These are phyloP conservation scores for Thymelicus acteon DNA, from an alignment of 2,888 invertebrate species.

Conservation along the genomic window DNA sequence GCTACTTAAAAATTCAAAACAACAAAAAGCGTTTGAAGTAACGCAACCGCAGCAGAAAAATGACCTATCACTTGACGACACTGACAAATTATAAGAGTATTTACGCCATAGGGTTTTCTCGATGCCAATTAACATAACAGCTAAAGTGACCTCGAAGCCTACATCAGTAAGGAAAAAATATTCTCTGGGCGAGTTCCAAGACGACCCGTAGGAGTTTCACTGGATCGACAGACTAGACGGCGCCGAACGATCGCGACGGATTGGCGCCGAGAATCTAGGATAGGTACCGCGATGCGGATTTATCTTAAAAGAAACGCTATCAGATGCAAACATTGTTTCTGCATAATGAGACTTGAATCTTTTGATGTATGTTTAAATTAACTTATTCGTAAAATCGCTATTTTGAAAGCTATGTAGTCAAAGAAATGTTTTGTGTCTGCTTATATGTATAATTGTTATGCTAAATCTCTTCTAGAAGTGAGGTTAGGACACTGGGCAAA, in stretches of 20 bases:
- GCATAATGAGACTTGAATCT: conserved; percentile 9
- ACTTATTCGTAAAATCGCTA: background rate
- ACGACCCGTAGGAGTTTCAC: conserved; percentile 55
- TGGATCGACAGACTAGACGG: conserved; percentile 76
- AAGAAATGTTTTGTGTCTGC: too few species aligned
- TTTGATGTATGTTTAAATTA: background rate
- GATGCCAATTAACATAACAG: conserved; percentile 77
- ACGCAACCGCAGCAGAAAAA: conserved; percentile 50
- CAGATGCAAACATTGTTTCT: conserved; percentile 21
- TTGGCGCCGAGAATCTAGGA: conserved; percentile 59
- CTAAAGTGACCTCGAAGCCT: conserved; percentile 75
- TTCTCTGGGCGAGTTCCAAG: conserved; percentile 79
- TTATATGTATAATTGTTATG: too few species aligned
- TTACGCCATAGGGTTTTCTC: conserved; percentile 72
- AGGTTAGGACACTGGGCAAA: too few species aligned
- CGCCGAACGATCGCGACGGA: conserved; percentile 64
- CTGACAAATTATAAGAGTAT: conserved; percentile 74
- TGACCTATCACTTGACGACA: conserved; percentile 62
- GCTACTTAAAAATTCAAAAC: conserved; percentile 37
- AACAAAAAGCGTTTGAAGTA: conserved; percentile 40
- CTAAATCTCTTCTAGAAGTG: too few species aligned
- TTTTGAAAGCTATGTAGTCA: background rate
- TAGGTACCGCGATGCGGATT: conserved; percentile 38
- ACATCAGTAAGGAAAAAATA: conserved; percentile 76
- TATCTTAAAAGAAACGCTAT: conserved; percentile 22